These are phyloP conservation scores for Bombus soroeensis DNA, from an alignment of 1,140 invertebrate species.

Conservation along the genomic window DNA sequence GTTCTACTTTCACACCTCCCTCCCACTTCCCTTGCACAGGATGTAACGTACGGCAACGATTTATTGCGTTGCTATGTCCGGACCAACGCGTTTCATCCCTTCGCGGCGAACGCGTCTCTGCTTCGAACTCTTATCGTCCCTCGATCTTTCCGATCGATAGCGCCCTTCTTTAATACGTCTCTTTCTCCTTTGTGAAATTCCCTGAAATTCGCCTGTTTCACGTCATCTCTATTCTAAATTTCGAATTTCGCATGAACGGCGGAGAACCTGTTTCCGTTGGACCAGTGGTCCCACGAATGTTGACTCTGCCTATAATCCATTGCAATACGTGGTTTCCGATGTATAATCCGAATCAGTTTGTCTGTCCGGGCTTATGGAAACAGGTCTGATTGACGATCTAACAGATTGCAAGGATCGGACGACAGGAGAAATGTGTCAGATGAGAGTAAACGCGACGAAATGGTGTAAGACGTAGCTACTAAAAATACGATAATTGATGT, in stretches of 20 bases:
- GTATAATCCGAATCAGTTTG: background rate
- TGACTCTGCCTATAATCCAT: background rate
- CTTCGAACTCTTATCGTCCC: background rate
- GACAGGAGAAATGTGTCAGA: background rate
- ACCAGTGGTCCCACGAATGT: no score
- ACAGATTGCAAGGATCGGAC: background rate
- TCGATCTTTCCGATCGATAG: slow-evolving; percentile 15
- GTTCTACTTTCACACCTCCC: slow-evolving; percentile 9
- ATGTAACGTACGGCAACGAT: slow-evolving; percentile 16
- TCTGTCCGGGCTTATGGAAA: background rate
- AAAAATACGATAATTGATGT: no score
- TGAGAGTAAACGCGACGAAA: no score
- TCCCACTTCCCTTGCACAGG: background rate
- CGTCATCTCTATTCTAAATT: background rate
- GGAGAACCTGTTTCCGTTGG: no score
- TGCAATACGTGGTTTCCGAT: background rate
- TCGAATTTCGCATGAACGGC: background rate
- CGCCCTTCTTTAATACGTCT: background rate
- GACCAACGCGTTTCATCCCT: background rate
- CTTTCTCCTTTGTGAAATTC: background rate
- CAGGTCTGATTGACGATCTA: slow-evolving; percentile 5
- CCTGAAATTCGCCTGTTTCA: no score
- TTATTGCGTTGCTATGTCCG: slow-evolving; percentile 32
- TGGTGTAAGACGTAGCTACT: no score
- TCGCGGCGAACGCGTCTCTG: background rate